phyloP scores from a whole-genome alignment of 92 coral and sea anemone species.

The Porites rus region DNA sequence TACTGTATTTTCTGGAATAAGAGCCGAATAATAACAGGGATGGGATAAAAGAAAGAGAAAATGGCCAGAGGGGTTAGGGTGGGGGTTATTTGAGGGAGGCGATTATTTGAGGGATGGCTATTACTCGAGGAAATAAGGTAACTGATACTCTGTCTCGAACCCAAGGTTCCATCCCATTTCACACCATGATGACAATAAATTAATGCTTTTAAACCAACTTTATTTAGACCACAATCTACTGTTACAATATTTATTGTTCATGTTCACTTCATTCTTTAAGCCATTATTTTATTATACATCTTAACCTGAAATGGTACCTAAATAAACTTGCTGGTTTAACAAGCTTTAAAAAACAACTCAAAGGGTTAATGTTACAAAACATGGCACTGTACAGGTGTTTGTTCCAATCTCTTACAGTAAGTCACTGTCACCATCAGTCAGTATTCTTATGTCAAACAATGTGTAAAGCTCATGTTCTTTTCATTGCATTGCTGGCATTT shows the following conservation, averaged over 20 bases:
- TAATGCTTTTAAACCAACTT: neutral
- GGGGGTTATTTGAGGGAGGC: too few relatives aligned
- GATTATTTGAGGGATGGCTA: too few relatives aligned
- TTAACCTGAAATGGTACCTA: neutral
- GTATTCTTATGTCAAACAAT: neutral
- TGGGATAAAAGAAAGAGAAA: too few relatives aligned
- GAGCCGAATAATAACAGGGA: too few relatives aligned
- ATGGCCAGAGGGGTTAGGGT: too few relatives aligned
- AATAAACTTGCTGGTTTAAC: neutral
- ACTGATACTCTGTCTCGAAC: too few relatives aligned
- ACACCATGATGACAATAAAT: too few relatives aligned
- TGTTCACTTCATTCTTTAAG: neutral
- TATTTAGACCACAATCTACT: neutral
- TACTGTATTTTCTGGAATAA: too few relatives aligned
- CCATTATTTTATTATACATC: too few relatives aligned
- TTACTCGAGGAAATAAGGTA: too few relatives aligned
- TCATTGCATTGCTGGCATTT: neutral
- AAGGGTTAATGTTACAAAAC: conserved; percentile 11
- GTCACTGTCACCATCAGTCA: neutral
- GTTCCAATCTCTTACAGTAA: neutral
- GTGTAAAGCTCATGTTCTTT: neutral
- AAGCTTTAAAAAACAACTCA: neutral
- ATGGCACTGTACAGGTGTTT: neutral
- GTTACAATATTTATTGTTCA: neutral
- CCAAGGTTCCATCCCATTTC: too few relatives aligned